Percentiles rank a stretch among this genome's conserved stretches.
Conservation (phyloP, 2,888 invertebrate genomes). For the Pristionchus mayeri region DNA sequence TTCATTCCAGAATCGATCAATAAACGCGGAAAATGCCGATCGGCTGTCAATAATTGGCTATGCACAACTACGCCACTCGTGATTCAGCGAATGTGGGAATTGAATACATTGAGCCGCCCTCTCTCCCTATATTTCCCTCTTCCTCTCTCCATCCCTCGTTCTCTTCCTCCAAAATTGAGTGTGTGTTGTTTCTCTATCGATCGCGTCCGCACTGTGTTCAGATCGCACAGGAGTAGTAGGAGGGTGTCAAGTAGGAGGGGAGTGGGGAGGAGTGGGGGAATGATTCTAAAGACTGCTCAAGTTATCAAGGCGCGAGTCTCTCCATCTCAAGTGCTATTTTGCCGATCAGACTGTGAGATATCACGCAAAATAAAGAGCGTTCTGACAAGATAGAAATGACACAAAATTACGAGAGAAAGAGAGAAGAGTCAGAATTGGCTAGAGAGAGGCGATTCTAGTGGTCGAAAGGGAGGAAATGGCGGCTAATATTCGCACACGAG, state of each 20-base stretch:
- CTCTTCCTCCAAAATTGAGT: constrained; percentile 14
- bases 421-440: too few relatives aligned
- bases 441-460: too few relatives aligned
- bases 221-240: not conserved
- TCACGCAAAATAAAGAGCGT: too few relatives aligned
- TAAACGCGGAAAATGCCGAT: not conserved
- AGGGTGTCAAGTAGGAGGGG: not conserved
- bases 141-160: not conserved
- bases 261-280: too few relatives aligned
- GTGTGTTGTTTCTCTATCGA: constrained; percentile 3
- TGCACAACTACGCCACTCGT: not conserved
- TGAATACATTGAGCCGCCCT: constrained; percentile 35
- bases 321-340: not conserved
- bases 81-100: constrained; percentile 39
- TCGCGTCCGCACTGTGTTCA: not conserved
- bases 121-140: not conserved
- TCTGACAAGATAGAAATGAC: too few relatives aligned
- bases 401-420: too few relatives aligned
- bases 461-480: not conserved
- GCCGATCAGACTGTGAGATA: too few relatives aligned
- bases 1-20: too few relatives aligned
- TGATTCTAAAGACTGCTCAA: too few relatives aligned
- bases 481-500: not conserved
- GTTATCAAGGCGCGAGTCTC: not conserved
- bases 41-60: constrained; percentile 11